phyloP scores from a whole-genome alignment of 2,113 vertebrate genomes.

The Pseudorasbora parva region DNA sequence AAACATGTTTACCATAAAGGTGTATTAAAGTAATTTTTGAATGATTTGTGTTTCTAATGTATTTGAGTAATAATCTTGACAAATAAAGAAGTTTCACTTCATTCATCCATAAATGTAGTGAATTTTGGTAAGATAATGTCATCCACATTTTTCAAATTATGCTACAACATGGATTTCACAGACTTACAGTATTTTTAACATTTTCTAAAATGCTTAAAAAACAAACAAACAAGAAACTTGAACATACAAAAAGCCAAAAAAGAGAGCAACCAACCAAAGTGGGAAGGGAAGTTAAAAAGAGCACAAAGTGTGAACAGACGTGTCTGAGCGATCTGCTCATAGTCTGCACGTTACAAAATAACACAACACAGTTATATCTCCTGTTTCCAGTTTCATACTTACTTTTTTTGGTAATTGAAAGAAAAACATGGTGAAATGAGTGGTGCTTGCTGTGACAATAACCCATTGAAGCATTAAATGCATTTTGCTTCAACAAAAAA shows the following conservation, averaged over 20 bases:
- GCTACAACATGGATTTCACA: background rate
- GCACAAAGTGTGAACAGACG: background rate
- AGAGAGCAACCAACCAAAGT: background rate
- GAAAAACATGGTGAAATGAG: no score
- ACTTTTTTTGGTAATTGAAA: background rate
- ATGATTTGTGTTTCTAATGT: background rate
- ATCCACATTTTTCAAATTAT: background rate
- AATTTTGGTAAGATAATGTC: no score
- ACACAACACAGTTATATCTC: background rate
- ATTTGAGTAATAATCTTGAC: background rate
- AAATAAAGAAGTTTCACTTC: background rate
- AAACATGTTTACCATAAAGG: background rate
- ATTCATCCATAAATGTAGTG: no score
- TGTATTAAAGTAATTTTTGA: background rate
- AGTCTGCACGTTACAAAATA: background rate
- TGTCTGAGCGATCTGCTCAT: background rate
- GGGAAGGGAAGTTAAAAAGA: slow-evolving; percentile 1
- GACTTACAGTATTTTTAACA: background rate
- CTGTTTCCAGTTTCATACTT: background rate
- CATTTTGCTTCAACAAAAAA: background rate
- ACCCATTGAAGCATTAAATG: background rate
- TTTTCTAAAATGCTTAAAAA: background rate
- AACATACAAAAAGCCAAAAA: background rate
- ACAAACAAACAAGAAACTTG: background rate
- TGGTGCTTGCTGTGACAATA: background rate